Evolutionary conservation across 2,888 invertebrate genomes (phyloP), one percentile per base, ranked within the genome.

Genomic region (Rhagium mordax): DNA sequence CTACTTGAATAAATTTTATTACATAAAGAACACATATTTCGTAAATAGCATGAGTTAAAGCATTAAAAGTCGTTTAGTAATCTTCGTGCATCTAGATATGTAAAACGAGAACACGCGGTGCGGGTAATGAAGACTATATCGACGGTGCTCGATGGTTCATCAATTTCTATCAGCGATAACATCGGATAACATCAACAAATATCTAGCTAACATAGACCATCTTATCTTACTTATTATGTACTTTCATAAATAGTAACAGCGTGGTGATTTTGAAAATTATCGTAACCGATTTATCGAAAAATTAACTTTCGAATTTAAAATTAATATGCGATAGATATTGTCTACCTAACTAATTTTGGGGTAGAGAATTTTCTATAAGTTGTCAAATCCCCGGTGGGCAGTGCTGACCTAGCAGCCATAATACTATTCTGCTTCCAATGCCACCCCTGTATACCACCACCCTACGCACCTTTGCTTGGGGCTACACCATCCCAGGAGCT

Each of bases 71-170:
- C 85, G 85, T 84, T 86, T 85, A 85, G 86, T 84, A 84, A 86
- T 86, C 86, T 85, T 85, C 87, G 87, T 87, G 86, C 86, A 87
- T 87, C 87, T 85, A 84, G 86, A 86, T 87, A 87, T 87, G 87
- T 87, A 87, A 87, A 87, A 86, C 85, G 86, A 83, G 85, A 86
- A 84, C 86, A 86, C 86, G 86, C 85, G 84, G 85, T 78, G 84
- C 82, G 75, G 82, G 83, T 85, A 85, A 85, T 85, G 84, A 86
- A 85, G 85, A 85, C 85, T 84, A 80, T 85, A 84, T 84, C 83
- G 80, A 79, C 78, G 79, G 77, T 81, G 76, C 78, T 78, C 80
- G 78, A 78, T 81, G 81, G 79, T 81, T 76, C 83, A 82, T 82
- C 83, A 82, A 83, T 83, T 80, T 78, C 81, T 77, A 82, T 80